A percentile compares a stretch with the other conserved stretches of the same genome.
These are phyloP conservation scores for Drosophila anceps DNA, from an alignment of 2,888 invertebrate species.

Conservation along the genomic window DNA sequence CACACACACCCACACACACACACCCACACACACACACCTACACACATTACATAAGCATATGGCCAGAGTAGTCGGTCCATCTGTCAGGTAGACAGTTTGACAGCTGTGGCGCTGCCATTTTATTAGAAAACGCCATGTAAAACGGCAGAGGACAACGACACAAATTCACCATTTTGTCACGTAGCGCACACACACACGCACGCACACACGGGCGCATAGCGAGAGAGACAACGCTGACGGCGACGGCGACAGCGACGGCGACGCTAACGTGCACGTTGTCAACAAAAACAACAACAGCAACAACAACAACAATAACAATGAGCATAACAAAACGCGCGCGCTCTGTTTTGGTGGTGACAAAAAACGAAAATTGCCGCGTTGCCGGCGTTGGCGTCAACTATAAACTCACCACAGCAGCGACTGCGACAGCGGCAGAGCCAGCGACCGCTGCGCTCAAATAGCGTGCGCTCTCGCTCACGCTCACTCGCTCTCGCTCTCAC, in stretches of 20 bases:
- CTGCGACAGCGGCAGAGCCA: conserved; percentile 29
- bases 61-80: conserved; percentile 15
- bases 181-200: conserved; percentile 36
- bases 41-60: conserved; percentile 34
- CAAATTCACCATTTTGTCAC: conserved; percentile 80
- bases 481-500: conserved; percentile 15
- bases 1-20: conserved; percentile 6
- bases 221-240: conserved; percentile 14
- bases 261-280: conserved; percentile 6
- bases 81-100: conserved; percentile 15
- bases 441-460: conserved; percentile 22
- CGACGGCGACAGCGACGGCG: background rate
- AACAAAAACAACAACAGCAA: conserved; percentile 52
- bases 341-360: conserved; percentile 49
- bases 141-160: conserved; percentile 39
- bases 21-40: background rate
- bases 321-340: conserved; percentile 26
- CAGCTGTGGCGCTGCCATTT: conserved; percentile 67
- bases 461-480: conserved; percentile 38
- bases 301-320: conserved; percentile 27
- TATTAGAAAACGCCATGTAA: conserved; percentile 80
- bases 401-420: conserved; percentile 25
- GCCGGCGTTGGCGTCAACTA: conserved; percentile 22
- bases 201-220: conserved; percentile 1
- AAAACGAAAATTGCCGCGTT: conserved; percentile 24